Conservation (phyloP, 2,888 invertebrate genomes). For the Atethmia centrago region DNA sequence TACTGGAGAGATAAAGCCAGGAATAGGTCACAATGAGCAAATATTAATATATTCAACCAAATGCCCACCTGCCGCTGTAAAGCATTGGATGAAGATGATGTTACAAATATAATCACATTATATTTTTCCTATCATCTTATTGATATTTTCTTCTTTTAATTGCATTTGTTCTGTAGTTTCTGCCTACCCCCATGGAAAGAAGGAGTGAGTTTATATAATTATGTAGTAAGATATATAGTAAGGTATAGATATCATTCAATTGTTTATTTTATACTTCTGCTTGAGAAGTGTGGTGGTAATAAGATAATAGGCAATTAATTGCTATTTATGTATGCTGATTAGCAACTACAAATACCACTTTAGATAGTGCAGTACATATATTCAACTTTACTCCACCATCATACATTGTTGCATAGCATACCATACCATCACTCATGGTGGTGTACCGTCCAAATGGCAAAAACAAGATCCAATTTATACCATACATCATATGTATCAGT, state of each 20-base stretch:
- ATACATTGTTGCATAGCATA: background rate
- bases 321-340: background rate
- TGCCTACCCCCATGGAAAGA: background rate
- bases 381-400: background rate
- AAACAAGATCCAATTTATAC: background rate
- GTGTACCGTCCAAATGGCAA: too few relatives aligned
- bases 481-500: conserved; percentile 6
- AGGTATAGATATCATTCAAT: background rate
- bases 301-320: background rate
- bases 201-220: background rate
- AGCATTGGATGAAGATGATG: background rate
- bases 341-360: background rate
- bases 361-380: background rate
- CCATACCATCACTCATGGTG: background rate
- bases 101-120: background rate
- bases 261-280: conserved; percentile 11
- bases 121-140: background rate
- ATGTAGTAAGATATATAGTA: too few relatives aligned
- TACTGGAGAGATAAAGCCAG: background rate
- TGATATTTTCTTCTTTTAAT: background rate
- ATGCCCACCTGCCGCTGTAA: too few relatives aligned
- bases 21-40: background rate
- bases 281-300: conserved; percentile 2
- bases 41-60: background rate
- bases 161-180: background rate